phyloP scores from a whole-genome alignment of 2,888 invertebrate species.

The Coenonympha glycerion region DNA sequence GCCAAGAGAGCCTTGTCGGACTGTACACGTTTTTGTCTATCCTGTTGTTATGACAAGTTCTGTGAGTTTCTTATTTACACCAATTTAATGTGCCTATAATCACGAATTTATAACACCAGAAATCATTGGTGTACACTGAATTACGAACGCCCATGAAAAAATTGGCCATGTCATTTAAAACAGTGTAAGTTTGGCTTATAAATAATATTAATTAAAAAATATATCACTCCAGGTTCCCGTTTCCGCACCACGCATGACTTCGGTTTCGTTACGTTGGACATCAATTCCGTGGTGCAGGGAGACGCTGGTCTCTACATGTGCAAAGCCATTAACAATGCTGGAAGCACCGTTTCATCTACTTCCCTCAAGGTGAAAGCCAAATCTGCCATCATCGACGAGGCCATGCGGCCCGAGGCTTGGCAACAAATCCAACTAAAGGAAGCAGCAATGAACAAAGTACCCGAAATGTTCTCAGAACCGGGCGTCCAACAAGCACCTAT shows the following conservation, averaged over 20 bases:
- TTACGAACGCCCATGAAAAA: no score
- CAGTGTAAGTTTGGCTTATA: no score
- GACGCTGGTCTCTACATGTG: conserved; percentile 96
- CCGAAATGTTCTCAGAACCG: conserved; percentile 89
- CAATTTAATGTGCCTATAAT: no score
- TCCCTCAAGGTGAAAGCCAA: conserved; percentile 91
- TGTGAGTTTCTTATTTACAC: no score
- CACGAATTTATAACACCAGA: no score
- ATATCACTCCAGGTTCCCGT: conserved; percentile 82
- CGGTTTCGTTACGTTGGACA: conserved; percentile 94
- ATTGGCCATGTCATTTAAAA: no score
- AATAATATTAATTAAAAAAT: no score
- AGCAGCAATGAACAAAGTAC: conserved; percentile 92
- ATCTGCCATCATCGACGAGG: conserved; percentile 86
- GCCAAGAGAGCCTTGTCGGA: no score
- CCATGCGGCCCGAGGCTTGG: conserved; percentile 93
- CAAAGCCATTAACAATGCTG: conserved; percentile 94
- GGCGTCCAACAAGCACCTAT: conserved; percentile 94
- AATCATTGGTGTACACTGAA: no score
- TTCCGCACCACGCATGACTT: conserved; percentile 95
- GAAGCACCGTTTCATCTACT: conserved; percentile 94
- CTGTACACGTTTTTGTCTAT: no score
- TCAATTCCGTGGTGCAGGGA: conserved; percentile 88
- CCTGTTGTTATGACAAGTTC: no score
- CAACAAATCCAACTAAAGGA: conserved; percentile 93